Conservation (phyloP, 1,140 invertebrate species). For the Lysiphlebus fabarum region DNA sequence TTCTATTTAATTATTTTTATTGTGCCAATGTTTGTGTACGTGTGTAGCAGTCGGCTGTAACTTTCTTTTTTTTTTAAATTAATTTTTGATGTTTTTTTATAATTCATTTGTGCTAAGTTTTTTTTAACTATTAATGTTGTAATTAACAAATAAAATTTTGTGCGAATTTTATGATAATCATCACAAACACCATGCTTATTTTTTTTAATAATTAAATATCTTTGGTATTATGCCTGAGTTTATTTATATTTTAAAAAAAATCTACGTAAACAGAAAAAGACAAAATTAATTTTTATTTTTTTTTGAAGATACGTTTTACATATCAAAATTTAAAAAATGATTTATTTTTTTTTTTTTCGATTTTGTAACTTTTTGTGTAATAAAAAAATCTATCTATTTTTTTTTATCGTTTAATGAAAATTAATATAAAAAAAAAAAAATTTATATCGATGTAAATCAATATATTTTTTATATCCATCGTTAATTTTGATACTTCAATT, state of each 20-base stretch:
- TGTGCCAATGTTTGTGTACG: not conserved
- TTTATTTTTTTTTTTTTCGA: no score
- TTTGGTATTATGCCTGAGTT: slow-evolving; percentile 55
- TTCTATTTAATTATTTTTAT: slow-evolving; percentile 8
- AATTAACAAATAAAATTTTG: slow-evolving; percentile 42
- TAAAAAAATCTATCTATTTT: slow-evolving; percentile 12
- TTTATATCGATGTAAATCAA: not conserved
- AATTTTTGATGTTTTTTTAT: slow-evolving; percentile 17
- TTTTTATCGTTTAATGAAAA: slow-evolving; percentile 1
- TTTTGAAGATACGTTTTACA: no score
- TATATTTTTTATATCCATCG: no score
- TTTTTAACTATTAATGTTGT: slow-evolving; percentile 16
- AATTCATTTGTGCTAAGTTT: slow-evolving; percentile 38
- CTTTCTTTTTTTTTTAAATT: slow-evolving; percentile 17
- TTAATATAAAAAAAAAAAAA: slow-evolving; percentile 7
- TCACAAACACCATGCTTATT: slow-evolving; percentile 41
- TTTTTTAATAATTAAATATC: slow-evolving; percentile 47
- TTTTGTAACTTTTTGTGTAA: not conserved
- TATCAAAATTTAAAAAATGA: no score
- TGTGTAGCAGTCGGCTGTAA: slow-evolving; percentile 11
- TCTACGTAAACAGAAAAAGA: not conserved
- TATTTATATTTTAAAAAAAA: slow-evolving; percentile 37
- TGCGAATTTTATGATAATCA: slow-evolving; percentile 47
- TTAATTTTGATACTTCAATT: no score
- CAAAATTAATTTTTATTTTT: no score